Evolutionary conservation across 1,140 invertebrate genomes (phyloP).

Genomic region (Euglossa dilemma): DNA sequence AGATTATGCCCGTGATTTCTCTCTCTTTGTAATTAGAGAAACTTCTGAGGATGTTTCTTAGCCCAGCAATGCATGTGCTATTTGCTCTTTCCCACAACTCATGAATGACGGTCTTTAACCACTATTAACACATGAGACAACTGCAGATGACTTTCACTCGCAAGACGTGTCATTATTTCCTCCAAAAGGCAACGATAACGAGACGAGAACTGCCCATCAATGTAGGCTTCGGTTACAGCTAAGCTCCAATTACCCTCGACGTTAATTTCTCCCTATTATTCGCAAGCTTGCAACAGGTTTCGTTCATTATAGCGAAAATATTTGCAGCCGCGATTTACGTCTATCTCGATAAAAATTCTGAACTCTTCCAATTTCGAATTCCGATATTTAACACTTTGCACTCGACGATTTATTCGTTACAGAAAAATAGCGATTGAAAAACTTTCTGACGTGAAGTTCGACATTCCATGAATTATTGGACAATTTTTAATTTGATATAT

Average conservation of each 20-base stretch:
- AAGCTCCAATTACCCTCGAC: background rate
- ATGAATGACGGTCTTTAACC: background rate
- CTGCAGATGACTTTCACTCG: background rate
- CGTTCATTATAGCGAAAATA: background rate
- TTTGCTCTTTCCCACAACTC: background rate
- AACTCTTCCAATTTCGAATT: too few species aligned
- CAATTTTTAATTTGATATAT: too few species aligned
- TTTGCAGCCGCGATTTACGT: too few species aligned
- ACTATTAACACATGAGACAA: background rate
- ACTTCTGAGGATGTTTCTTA: background rate
- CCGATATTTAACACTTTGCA: too few species aligned
- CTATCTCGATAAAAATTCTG: too few species aligned
- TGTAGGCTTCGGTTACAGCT: too few species aligned
- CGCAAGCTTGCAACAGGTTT: background rate
- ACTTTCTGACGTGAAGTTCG: too few species aligned
- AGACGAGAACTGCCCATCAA: background rate
- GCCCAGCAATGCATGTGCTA: background rate
- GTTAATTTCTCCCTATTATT: background rate
- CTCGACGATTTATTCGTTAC: too few species aligned
- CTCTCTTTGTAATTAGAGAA: background rate
- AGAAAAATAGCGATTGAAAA: too few species aligned
- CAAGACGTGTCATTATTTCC: background rate
- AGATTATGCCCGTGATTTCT: background rate
- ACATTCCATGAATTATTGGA: too few species aligned
- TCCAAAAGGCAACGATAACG: background rate